A percentile compares a stretch with the other conserved stretches of the same genome.
phyloP scores from a whole-genome alignment of 2,797 vertebrate species.

The Crax fasciolata region DNA sequence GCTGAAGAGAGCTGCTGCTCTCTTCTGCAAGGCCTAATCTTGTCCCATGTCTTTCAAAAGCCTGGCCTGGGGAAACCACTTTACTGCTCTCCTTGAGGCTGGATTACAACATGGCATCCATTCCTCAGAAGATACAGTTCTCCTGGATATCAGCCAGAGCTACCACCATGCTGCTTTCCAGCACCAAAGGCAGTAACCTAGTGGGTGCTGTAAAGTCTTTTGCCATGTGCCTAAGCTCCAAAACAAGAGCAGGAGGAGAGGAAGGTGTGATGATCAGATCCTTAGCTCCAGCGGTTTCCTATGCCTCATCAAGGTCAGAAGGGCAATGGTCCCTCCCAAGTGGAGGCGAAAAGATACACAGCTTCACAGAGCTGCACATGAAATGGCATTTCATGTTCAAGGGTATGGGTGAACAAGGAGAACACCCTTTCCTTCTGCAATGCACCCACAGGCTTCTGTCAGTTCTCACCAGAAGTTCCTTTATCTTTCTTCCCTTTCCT shows the following conservation, averaged over 20 bases:
- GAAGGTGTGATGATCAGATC: background rate
- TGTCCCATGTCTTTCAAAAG: background rate
- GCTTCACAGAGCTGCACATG: slow-evolving; percentile 9
- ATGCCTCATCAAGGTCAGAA: slow-evolving; percentile 49
- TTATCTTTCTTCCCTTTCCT: background rate
- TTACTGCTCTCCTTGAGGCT: background rate
- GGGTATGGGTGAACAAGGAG: background rate
- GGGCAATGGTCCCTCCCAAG: slow-evolving; percentile 20
- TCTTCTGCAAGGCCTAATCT: background rate
- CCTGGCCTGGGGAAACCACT: background rate
- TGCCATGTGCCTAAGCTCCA: background rate
- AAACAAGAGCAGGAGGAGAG: slow-evolving; percentile 2
- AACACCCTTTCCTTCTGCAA: slow-evolving; percentile 9
- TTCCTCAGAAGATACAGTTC: background rate
- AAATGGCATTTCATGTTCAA: slow-evolving; percentile 8
- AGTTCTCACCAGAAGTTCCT: background rate
- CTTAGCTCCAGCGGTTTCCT: slow-evolving; percentile 41
- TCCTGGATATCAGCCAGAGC: background rate
- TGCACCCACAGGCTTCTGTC: fast-evolving
- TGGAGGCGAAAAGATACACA: background rate
- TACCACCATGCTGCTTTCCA: background rate
- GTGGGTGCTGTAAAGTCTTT: background rate
- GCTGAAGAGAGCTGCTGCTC: background rate
- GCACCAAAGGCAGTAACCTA: background rate
- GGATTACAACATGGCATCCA: background rate